These are phyloP conservation scores for Bombycilla garrulus DNA, from an alignment of 2,113 vertebrate genomes.

Conservation along the genomic window DNA sequence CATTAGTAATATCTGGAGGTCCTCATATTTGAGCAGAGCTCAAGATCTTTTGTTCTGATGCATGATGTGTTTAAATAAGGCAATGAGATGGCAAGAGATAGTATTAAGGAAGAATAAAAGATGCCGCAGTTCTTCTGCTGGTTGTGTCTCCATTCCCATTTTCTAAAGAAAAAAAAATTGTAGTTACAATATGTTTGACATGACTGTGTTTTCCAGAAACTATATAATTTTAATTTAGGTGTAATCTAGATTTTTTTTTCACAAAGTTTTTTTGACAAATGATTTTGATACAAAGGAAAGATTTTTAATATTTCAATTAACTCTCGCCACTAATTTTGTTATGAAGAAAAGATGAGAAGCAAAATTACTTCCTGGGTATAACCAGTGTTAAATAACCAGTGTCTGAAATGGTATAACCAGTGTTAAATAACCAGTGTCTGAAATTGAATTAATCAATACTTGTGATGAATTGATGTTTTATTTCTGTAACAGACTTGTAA, in stretches of 20 bases:
- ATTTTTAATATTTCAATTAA: not conserved
- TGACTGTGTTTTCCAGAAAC: not conserved
- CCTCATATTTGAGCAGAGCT: not conserved
- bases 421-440: not conserved
- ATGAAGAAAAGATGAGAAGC: not conserved
- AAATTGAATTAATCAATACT: not conserved
- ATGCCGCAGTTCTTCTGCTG: not conserved
- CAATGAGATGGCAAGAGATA: not conserved
- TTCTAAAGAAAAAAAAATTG: not conserved
- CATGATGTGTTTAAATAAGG: not conserved
- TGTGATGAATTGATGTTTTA: not conserved
- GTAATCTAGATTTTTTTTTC: not conserved
- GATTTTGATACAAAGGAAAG: not conserved
- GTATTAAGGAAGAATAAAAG: not conserved
- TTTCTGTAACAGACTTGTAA: not conserved
- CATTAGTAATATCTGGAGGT: not conserved
- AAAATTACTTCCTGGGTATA: not conserved
- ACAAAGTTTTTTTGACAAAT: not conserved
- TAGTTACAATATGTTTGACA: not conserved
- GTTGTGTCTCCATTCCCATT: not conserved
- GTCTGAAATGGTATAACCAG: not conserved
- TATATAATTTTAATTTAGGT: not conserved
- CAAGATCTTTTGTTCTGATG: not conserved
- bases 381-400: not conserved
- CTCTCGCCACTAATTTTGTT: not conserved